A percentile compares a stretch with the other conserved stretches of the same genome.
Conservation (phyloP, 2,888 invertebrate genomes). For the Pterostichus madidus region DNA sequence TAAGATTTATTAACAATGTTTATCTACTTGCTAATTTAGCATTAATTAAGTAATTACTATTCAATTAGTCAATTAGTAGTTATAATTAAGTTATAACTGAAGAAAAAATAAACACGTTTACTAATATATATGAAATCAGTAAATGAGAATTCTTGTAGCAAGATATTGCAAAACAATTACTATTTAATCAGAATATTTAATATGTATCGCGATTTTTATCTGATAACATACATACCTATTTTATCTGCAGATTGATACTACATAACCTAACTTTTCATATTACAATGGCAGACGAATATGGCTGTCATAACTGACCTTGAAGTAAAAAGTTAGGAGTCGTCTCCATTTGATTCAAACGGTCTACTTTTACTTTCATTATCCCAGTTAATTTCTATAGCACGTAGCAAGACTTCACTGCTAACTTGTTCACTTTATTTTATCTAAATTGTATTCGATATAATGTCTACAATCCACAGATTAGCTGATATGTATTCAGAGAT, state of each 20-base stretch:
- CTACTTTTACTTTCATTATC: constrained; percentile 54
- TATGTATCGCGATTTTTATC: constrained; percentile 26
- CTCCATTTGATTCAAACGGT: constrained; percentile 24
- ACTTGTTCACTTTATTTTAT: constrained; percentile 26
- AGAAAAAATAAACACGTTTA: constrained; percentile 13
- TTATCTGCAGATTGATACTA: constrained; percentile 10
- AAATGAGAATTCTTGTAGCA: too few species aligned
- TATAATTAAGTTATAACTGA: background rate
- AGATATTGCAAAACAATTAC: constrained; percentile 37
- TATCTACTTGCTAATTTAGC: constrained; percentile 34
- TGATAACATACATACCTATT: constrained; percentile 3
- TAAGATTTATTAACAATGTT: constrained; percentile 45
- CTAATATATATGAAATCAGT: too few species aligned
- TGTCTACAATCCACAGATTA: constrained; percentile 28
- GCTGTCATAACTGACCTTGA: constrained; percentile 42
- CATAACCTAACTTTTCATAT: constrained; percentile 21
- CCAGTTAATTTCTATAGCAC: constrained; percentile 42
- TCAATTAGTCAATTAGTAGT: background rate
- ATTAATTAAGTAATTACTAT: constrained; percentile 40
- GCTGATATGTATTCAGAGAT: constrained; percentile 7
- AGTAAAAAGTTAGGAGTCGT: constrained; percentile 38
- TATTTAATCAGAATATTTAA: constrained; percentile 14
- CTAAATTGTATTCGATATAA: constrained; percentile 1
- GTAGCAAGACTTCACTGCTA: background rate
- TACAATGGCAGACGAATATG: constrained; percentile 23